A percentile compares a stretch with the other conserved stretches of the same genome.
Evolutionary conservation across 1,140 invertebrate species (phyloP).

Genomic region (Ostrea denselamellosa): DNA sequence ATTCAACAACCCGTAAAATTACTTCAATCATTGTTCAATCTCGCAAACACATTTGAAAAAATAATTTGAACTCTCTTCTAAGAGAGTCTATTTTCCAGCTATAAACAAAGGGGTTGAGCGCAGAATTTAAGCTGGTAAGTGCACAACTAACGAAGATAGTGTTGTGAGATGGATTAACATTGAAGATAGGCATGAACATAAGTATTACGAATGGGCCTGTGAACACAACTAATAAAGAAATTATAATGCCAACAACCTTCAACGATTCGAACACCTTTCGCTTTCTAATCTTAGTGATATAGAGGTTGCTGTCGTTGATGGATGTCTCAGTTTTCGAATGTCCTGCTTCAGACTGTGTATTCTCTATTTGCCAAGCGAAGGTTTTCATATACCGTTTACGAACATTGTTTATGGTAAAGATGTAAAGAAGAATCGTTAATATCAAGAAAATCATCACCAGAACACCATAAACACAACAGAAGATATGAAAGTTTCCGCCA

Average conservation of each 20-base stretch:
- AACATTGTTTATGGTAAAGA: neutral
- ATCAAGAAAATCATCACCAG: neutral
- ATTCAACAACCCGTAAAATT: no score
- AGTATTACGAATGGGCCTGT: neutral
- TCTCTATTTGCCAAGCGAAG: conserved; percentile 2
- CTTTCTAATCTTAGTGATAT: neutral
- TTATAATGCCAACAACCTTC: conserved; percentile 4
- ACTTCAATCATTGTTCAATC: neutral
- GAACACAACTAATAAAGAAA: neutral
- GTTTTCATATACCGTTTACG: conserved; percentile 21
- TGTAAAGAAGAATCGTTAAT: neutral
- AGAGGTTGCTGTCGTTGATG: neutral
- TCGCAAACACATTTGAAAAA: neutral
- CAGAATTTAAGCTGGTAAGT: neutral
- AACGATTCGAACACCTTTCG: conserved; percentile 2
- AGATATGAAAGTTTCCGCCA: neutral
- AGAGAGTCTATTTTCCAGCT: conserved; percentile 20
- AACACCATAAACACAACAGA: neutral
- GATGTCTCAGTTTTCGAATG: neutral
- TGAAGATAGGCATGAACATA: neutral
- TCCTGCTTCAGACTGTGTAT: neutral
- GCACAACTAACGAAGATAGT: neutral
- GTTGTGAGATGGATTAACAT: neutral
- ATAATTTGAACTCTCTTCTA: neutral
- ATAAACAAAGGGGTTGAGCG: conserved; percentile 10